Evolutionary conservation across 2,888 invertebrate species (phyloP).

Genomic region (Entomobrya proxima): DNA sequence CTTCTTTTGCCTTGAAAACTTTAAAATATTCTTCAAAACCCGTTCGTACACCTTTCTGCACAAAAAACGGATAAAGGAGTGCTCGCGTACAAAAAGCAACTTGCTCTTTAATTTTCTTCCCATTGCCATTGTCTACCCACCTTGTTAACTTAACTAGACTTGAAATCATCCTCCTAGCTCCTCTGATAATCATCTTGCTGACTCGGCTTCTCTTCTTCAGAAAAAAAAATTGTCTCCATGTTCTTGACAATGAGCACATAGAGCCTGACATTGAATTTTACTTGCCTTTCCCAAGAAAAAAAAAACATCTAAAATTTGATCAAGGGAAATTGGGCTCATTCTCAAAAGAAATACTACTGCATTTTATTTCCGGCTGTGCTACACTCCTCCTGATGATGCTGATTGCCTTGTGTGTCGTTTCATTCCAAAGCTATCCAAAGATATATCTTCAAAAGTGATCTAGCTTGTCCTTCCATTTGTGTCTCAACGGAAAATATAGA

Average conservation of each 20-base stretch:
- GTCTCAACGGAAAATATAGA: too few species aligned
- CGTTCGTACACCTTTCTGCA: neutral
- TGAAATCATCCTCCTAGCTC: too few species aligned
- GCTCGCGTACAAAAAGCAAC: neutral
- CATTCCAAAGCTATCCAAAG: neutral
- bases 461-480: too few species aligned
- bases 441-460: neutral
- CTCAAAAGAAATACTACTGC: neutral
- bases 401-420: neutral
- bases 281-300: too few species aligned
- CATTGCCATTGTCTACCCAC: neutral
- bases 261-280: conserved; percentile 5
- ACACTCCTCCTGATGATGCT: neutral
- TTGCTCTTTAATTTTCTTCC: neutral
- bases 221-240: neutral
- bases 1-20: neutral
- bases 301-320: neutral
- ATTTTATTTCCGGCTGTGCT: neutral
- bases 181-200: neutral
- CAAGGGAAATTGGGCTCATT: neutral
- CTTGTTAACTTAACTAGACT: conserved; percentile 6
- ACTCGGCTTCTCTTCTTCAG: neutral
- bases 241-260: neutral
- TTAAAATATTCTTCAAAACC: neutral
- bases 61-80: neutral